Percentiles rank a stretch among this genome's conserved stretches.
Conservation (phyloP, 2,797 vertebrate species). For the Periophthalmus magnuspinnatus region DNA sequence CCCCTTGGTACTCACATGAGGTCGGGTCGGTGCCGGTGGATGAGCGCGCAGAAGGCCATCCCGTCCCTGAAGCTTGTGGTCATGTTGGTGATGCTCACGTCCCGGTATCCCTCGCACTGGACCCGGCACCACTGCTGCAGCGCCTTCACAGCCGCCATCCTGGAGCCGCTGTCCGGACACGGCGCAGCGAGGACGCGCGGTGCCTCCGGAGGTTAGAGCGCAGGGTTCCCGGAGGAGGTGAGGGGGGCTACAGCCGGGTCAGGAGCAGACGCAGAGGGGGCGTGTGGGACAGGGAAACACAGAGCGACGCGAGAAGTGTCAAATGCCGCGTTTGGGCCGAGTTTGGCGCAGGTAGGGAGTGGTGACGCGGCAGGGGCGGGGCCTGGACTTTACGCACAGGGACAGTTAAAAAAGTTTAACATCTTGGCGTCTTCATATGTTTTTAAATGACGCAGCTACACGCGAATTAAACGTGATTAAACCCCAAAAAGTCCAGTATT, state of each 20-base stretch:
- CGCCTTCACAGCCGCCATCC: slow-evolving; percentile 89
- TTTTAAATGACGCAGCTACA: too few species aligned
- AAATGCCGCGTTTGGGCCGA: neutral
- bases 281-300: neutral
- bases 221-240: neutral
- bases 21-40: slow-evolving; percentile 93
- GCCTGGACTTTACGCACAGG: neutral
- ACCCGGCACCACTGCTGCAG: slow-evolving; percentile 94
- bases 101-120: slow-evolving; percentile 88
- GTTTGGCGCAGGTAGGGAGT: neutral
- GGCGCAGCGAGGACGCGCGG: neutral
- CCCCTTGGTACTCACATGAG: slow-evolving; percentile 82
- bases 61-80: slow-evolving; percentile 97
- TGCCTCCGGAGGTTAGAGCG: neutral
- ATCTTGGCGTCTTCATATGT: too few species aligned
- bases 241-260: neutral
- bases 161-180: slow-evolving; percentile 22
- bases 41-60: slow-evolving; percentile 94
- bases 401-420: too few species aligned
- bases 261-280: neutral
- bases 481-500: too few species aligned
- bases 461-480: too few species aligned
- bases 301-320: neutral
- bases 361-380: neutral
- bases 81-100: slow-evolving; percentile 94